Conservation (phyloP, 2,797 vertebrate genomes). For the Sebastes dallii region DNA sequence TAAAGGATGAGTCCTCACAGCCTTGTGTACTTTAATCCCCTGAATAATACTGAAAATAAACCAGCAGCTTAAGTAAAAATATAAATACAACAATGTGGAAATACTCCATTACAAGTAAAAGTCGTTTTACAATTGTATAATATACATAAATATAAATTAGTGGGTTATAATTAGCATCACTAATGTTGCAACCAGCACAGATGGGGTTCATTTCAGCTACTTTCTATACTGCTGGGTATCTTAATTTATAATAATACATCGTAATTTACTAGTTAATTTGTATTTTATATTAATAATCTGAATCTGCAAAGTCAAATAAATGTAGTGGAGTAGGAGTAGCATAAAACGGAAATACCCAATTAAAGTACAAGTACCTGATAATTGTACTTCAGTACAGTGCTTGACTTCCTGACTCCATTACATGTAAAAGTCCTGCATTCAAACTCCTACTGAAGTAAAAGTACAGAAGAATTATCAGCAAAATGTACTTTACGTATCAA, state of each 20-base stretch:
- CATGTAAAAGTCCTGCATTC: accelerated
- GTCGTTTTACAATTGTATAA: accelerated
- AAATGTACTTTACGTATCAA: background rate
- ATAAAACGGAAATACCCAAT: background rate
- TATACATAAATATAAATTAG: too few species aligned
- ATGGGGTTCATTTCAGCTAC: background rate
- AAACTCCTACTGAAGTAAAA: background rate
- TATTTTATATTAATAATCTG: background rate
- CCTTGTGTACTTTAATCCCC: background rate
- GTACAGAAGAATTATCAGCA: background rate
- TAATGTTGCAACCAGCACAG: background rate
- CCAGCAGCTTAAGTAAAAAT: background rate
- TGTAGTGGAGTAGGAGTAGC: background rate
- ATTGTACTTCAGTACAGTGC: background rate
- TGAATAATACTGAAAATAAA: background rate
- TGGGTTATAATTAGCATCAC: background rate
- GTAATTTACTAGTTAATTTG: background rate
- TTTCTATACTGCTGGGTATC: too few species aligned
- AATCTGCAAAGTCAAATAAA: background rate
- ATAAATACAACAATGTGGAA: background rate
- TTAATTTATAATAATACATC: background rate
- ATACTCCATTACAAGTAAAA: background rate
- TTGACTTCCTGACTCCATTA: background rate
- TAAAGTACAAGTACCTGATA: background rate
- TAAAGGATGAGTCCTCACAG: background rate